Percentiles rank a stretch among this genome's conserved stretches.
Conservation (phyloP, 2,888 invertebrate species). For the Aplocera efformata region DNA sequence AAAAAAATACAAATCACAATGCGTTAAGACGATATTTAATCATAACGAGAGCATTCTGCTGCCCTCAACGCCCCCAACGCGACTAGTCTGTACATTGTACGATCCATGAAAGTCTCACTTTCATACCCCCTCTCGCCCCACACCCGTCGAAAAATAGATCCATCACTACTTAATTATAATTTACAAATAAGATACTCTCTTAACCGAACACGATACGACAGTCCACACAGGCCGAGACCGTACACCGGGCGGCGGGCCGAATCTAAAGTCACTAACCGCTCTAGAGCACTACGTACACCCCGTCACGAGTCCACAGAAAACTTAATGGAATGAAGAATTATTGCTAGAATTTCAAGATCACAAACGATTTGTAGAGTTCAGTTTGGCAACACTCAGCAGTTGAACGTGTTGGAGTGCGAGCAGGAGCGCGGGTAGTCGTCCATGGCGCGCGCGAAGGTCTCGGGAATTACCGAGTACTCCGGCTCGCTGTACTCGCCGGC, state of each 20-base stretch:
- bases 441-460: conserved; percentile 52
- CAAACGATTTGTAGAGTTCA: conserved; percentile 64
- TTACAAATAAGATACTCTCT: conserved; percentile 77
- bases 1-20: conserved; percentile 68
- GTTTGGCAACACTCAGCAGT: conserved; percentile 64
- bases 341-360: conserved; percentile 81
- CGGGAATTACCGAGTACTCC: conserved; percentile 75
- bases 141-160: conserved; percentile 75
- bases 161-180: conserved; percentile 78
- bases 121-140: conserved; percentile 51
- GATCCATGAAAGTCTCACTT: conserved; percentile 74
- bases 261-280: conserved; percentile 70
- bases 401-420: conserved; percentile 75
- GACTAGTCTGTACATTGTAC: conserved; percentile 77
- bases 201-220: conserved; percentile 67
- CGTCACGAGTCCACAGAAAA: conserved; percentile 67
- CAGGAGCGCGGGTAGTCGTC: conserved; percentile 69
- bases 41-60: conserved; percentile 37
- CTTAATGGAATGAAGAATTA: conserved; percentile 80
- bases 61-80: conserved; percentile 35
- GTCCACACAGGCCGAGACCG: conserved; percentile 59
- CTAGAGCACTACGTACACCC: conserved; percentile 68
- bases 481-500: conserved; percentile 65
- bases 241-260: conserved; percentile 53
- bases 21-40: conserved; percentile 48